Evolutionary conservation across 2,888 invertebrate species (phyloP).

Genomic region (Melieria omissa): DNA sequence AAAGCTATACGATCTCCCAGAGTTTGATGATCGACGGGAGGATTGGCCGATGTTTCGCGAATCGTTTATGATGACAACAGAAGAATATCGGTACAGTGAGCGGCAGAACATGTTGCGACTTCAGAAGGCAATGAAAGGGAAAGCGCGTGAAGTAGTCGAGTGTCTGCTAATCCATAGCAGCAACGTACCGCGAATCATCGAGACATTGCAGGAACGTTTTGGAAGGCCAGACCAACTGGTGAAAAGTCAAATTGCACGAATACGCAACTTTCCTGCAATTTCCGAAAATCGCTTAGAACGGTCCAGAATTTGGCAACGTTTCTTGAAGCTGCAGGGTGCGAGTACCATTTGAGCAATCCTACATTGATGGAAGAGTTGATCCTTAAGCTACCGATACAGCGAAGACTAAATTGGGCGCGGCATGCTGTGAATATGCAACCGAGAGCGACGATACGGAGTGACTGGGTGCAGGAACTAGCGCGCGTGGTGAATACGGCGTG

Average conservation of each 20-base stretch:
- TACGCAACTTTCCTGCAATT: neutral
- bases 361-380: constrained; percentile 12
- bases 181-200: constrained; percentile 16
- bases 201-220: constrained; percentile 8
- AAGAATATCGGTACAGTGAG: constrained; percentile 18
- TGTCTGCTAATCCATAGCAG: constrained; percentile 20
- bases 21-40: constrained; percentile 10
- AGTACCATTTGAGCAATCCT: neutral
- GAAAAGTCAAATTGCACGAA: constrained; percentile 1
- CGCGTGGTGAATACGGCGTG: constrained; percentile 23
- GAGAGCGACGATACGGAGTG: constrained; percentile 8
- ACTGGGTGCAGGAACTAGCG: constrained; percentile 15
- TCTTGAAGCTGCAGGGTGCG: constrained; percentile 6
- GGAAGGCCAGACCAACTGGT: constrained; percentile 7
- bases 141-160: constrained; percentile 17
- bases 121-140: constrained; percentile 17
- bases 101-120: constrained; percentile 23
- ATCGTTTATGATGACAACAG: constrained; percentile 20
- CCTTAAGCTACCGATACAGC: constrained; percentile 18
- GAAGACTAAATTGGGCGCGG: constrained; percentile 19
- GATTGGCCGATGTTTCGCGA: constrained; percentile 20
- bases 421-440: constrained; percentile 8
- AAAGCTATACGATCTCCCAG: constrained; percentile 4
- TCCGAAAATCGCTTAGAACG: neutral
- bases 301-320: constrained; percentile 13